phyloP scores from a whole-genome alignment of 30 jellyfish, hydroid and myxozoan species.

The Hydractinia symbiolongicarpus region DNA sequence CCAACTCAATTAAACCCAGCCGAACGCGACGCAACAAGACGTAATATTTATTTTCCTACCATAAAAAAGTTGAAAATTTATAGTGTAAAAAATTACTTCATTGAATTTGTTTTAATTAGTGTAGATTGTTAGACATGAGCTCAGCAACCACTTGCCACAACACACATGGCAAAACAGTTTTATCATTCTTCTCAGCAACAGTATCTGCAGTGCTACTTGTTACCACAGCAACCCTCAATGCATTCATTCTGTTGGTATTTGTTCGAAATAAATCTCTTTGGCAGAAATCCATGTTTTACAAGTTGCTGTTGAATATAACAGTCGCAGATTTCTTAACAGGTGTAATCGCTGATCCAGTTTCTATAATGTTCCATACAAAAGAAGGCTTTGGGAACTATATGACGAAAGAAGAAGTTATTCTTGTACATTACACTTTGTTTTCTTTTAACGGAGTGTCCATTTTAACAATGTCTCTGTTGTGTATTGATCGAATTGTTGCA shows the following conservation, averaged over 20 bases:
- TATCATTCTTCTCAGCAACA: constrained; percentile 18
- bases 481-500: constrained; percentile 37
- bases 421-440: constrained; percentile 18
- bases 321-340: constrained; percentile 41
- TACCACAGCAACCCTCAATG: constrained; percentile 1
- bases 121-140: neutral
- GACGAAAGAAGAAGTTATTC: neutral
- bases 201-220: constrained; percentile 9
- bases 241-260: constrained; percentile 7
- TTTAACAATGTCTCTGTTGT: constrained; percentile 26
- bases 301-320: constrained; percentile 18
- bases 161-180: constrained; percentile 13
- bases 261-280: neutral
- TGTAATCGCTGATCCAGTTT: constrained; percentile 16
- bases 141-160: constrained; percentile 8
- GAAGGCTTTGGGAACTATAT: constrained; percentile 14
- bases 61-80: no score
- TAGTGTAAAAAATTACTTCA: no score
- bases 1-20: no score
- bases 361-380: constrained; percentile 24
- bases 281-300: constrained; percentile 19
- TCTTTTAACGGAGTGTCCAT: constrained; percentile 29
- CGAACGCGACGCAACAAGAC: no score
- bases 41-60: no score
- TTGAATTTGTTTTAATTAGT: no score